A percentile compares a stretch with the other conserved stretches of the same genome.
These are phyloP conservation scores for Coluber constrictor DNA, from an alignment of 2,797 vertebrate genomes.

Conservation along the genomic window DNA sequence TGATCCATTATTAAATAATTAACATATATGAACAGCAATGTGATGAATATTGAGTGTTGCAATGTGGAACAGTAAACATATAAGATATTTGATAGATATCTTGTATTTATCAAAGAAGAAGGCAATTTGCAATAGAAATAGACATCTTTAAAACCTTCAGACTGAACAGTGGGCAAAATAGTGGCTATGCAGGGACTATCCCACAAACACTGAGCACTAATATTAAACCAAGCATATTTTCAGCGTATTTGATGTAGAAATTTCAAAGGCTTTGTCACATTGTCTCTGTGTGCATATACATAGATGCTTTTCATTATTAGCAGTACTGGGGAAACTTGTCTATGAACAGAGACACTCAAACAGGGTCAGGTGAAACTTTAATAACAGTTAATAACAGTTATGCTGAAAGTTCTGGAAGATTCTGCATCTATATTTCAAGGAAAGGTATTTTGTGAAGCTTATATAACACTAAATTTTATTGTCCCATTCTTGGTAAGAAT, in stretches of 20 bases:
- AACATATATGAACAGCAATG: background rate
- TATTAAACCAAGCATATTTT: background rate
- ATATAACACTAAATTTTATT: background rate
- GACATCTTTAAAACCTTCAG: background rate
- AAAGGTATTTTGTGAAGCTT: background rate
- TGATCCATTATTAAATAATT: background rate
- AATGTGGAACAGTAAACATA: background rate
- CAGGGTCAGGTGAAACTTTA: no score
- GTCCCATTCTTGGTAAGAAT: background rate
- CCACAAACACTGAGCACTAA: background rate
- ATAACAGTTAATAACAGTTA: no score
- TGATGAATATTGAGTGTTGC: background rate
- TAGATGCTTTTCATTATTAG: background rate
- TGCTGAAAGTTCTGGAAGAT: no score
- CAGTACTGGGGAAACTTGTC: background rate
- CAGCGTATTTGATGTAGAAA: background rate
- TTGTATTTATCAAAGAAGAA: background rate
- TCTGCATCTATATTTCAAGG: no score
- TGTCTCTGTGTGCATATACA: background rate
- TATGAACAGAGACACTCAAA: background rate
- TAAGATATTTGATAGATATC: background rate
- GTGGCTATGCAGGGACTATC: background rate
- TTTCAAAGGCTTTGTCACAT: background rate
- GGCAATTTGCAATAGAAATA: background rate
- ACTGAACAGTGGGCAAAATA: background rate